Evolutionary conservation across 2,888 invertebrate genomes (phyloP), one percentile per base, ranked within the genome.

Genomic region (Apodemia zela): DNA sequence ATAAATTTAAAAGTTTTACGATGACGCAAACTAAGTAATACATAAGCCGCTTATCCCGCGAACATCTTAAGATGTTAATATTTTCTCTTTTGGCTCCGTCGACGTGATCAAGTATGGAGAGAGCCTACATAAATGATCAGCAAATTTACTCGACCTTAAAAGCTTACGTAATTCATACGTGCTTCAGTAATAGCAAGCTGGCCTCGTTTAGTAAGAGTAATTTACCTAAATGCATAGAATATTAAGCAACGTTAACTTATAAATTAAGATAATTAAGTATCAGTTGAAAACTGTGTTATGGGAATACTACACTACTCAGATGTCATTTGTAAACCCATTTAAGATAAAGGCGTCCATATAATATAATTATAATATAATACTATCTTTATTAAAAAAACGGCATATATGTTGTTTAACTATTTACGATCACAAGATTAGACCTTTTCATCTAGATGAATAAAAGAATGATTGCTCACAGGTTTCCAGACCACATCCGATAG

Each of bases 91-190:
- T 15, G 60, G 62, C 61, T 69, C 68, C 62, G 67, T 61, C 72
- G 73, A 80, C 80, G 78, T 80, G 81, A 80, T 79, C 71, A 76
- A 84, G 81, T 77, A 74, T 68, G 68, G 68, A 8, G 45, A 45
- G 45, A 65, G 70, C 70, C 66, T 69, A 75, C 74, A 69, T 76
- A 80, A 81, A 80, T 81, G 77, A 79, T 81, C 78, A 76, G 75
- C 71, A 73, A 82, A 80, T 75, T 80, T 76, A 72, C 75, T 78
- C 71, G 67, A 76, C 75, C 74, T 76, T 77, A 76, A 75, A 75
- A 74, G 79, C 77, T 81, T 81, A 79, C 75, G 77, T 81, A 82
- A 82, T 75, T 71, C 71, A 72, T 73, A 72, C 71, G 74, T 69
- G 70, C 72, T 71, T 69, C 69, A 69, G 71, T 66, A 72, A 69